Conservation (phyloP, 2,888 invertebrate genomes). For the Megaustenia siamemsis region DNA sequence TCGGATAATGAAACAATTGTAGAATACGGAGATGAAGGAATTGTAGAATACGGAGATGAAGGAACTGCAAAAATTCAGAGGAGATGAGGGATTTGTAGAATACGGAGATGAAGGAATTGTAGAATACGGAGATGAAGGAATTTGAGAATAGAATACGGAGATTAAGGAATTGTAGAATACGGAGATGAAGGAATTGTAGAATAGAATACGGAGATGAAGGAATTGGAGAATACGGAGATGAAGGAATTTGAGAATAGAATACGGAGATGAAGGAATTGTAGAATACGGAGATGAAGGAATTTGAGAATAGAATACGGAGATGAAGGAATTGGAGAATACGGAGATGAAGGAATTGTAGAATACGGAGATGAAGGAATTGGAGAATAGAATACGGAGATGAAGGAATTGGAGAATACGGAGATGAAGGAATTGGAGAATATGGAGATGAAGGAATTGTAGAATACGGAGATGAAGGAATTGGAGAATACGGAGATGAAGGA, state of each 20-base stretch:
- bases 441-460: too few relatives aligned
- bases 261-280: too few relatives aligned
- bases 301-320: too few relatives aligned
- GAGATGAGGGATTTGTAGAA: not conserved
- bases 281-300: too few relatives aligned
- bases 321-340: not conserved
- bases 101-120: not conserved
- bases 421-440: too few relatives aligned
- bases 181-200: not conserved
- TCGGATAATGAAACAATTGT: too few relatives aligned
- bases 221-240: not conserved
- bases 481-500: too few relatives aligned
- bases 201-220: not conserved
- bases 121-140: not conserved
- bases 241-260: too few relatives aligned
- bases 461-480: not conserved
- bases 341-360: not conserved
- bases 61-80: not conserved
- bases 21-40: too few relatives aligned
- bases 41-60: not conserved
- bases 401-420: too few relatives aligned
- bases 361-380: too few relatives aligned
- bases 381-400: too few relatives aligned
- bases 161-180: not conserved
- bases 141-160: not conserved